Evolutionary conservation across 2,797 vertebrate genomes (phyloP).

Genomic region (Pachyuromys duprasi): DNA sequence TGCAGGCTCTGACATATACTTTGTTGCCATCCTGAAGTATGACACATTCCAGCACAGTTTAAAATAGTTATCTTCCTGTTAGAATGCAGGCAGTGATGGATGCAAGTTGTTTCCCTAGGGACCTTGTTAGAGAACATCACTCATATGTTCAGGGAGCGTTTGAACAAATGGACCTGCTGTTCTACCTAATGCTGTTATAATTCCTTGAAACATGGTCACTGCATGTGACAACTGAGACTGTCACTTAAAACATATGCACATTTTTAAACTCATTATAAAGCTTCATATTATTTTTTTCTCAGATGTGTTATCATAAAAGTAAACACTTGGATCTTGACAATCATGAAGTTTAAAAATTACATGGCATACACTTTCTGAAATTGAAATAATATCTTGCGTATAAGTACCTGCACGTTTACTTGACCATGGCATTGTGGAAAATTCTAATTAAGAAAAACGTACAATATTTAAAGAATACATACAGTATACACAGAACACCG

Average conservation of each 20-base stretch:
- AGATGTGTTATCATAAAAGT: constrained; percentile 12
- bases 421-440: background rate
- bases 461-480: background rate
- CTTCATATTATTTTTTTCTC: constrained; percentile 8
- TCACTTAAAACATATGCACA: constrained; percentile 60
- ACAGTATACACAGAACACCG: background rate
- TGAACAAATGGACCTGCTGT: constrained; percentile 83
- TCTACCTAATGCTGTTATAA: constrained; percentile 73
- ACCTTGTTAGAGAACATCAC: constrained; percentile 83
- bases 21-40: constrained; percentile 53
- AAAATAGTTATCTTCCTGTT: constrained; percentile 77
- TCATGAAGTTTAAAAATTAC: background rate
- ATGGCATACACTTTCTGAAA: background rate
- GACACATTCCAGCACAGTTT: constrained; percentile 73
- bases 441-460: background rate
- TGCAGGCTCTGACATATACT: constrained; percentile 54
- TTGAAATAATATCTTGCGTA: background rate
- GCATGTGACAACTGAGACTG: constrained; percentile 73
- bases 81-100: constrained; percentile 63
- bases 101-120: constrained; percentile 73
- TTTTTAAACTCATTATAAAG: constrained; percentile 64
- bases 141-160: constrained; percentile 79
- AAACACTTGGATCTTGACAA: background rate
- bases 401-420: background rate
- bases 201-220: constrained; percentile 75